Evolutionary conservation across 2,113 vertebrate genomes (phyloP), one percentile per base, ranked within the genome.

Genomic region (Hippocampus comes): DNA sequence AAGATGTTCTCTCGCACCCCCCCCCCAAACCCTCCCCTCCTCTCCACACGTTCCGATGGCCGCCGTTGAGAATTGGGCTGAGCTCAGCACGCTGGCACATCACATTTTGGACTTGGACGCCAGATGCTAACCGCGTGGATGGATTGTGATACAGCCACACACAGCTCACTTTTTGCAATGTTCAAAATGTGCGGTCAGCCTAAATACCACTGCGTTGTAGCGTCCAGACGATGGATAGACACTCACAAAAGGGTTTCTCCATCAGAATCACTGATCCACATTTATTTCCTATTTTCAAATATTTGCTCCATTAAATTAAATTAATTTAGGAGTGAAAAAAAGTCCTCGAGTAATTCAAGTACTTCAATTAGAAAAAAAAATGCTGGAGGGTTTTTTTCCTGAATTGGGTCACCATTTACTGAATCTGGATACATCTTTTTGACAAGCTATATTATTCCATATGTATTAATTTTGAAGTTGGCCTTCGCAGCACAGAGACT

Each of bases 21-120:
- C 20, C 7, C 61, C 60, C 5, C 61, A 30, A 1, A 5, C 17
- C 18, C 61, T 10, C 34, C 34, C 0, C 55, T 78, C 41, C 60
- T 83, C 67, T 10, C 70, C 25, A 67, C 68, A 73, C 73, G 68
- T 81, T 86, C 73, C 71, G 76, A 82, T 48, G 70, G 79, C 71
- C 25, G 63, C 76, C 64, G 11, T 68, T 59, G 55, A 34, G 76
- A 74, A 68, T 67, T 72, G 78, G 80, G 70, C 60, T 77, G 71
- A 84, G 64, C 48, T 51, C 49, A 75, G 70, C 74, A 68, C 75
- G 69, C 74, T 83, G 74, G 73, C 80, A n/a, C 41, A 43, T 8
- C 14, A 27, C 38, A n/a, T 23, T 66, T 60, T 66, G 7, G 70
- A 71, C 72, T 81, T 77, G 72, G 69, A 74, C 42, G 63, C 41